Conservation (phyloP, 2,113 vertebrate genomes). For the Silurus glanis region DNA sequence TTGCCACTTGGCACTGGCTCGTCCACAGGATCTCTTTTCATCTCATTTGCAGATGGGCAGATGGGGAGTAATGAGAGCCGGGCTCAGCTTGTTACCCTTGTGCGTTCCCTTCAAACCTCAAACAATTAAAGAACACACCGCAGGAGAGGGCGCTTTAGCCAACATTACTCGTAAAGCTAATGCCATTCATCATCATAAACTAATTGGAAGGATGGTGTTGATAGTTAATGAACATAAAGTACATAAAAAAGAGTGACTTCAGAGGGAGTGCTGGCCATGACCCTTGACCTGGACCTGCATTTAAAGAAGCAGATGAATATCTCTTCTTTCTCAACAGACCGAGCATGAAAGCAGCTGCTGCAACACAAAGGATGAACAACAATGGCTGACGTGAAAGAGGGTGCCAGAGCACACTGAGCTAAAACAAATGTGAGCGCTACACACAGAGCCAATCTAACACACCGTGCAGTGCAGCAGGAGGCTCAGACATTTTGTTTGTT, state of each 20-base stretch:
- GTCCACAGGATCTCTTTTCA: conserved; percentile 34
- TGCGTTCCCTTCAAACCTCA: conserved; percentile 8
- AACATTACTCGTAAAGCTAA: conserved; percentile 7
- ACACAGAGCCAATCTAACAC: conserved; percentile 17
- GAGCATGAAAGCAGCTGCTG: conserved; percentile 42
- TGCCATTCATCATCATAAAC: conserved; percentile 51
- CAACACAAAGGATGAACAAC: conserved; percentile 32
- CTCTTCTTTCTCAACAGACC: conserved; percentile 39
- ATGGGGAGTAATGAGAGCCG: conserved; percentile 59
- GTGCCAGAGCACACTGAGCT: conserved; percentile 26
- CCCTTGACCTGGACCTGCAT: conserved; percentile 26
- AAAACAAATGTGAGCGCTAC: conserved; percentile 27
- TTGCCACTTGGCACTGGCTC: conserved; percentile 28
- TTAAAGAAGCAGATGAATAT: conserved; percentile 28
- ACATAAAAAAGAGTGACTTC: conserved; percentile 44
- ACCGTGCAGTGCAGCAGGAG: conserved; percentile 34
- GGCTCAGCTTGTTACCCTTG: conserved; percentile 25
- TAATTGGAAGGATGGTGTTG: conserved; percentile 62
- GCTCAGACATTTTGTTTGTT: conserved; percentile 20
- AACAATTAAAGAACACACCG: conserved; percentile 22
- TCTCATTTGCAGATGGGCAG: conserved; percentile 63
- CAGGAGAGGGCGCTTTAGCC: conserved; percentile 10
- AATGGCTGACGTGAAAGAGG: conserved; percentile 25
- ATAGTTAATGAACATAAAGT: conserved; percentile 69
- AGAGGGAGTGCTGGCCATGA: conserved; percentile 26